Conservation (phyloP, 2,888 invertebrate species). For the Agrochola circellaris region DNA sequence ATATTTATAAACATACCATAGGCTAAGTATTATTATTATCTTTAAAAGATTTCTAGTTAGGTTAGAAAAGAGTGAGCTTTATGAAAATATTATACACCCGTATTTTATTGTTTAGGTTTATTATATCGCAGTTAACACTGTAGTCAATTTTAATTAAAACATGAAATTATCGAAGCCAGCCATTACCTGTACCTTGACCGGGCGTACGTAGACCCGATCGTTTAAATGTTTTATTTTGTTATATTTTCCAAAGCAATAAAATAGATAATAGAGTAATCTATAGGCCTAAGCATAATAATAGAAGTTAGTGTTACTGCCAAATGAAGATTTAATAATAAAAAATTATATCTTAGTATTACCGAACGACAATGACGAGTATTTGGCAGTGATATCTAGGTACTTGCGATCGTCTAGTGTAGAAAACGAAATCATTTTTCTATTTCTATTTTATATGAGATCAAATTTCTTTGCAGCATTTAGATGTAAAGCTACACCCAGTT, state of each 20-base stretch:
- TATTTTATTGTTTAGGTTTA: constrained; percentile 82
- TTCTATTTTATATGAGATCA: constrained; percentile 79
- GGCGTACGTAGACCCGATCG: constrained; percentile 72
- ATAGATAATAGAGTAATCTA: constrained; percentile 80
- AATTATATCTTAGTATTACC: constrained; percentile 76
- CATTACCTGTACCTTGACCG: constrained; percentile 85
- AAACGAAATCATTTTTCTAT: constrained; percentile 68
- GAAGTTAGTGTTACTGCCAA: constrained; percentile 85
- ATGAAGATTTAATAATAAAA: constrained; percentile 72
- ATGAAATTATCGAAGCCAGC: constrained; percentile 84
- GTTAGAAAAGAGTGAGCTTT: constrained; percentile 90
- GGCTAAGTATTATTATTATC: constrained; percentile 89
- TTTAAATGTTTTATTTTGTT: constrained; percentile 83
- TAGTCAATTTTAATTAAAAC: constrained; percentile 81
- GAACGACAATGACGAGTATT: constrained; percentile 75
- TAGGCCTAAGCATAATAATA: constrained; percentile 86
- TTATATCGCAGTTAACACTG: constrained; percentile 78
- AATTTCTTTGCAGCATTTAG: constrained; percentile 87
- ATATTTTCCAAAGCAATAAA: constrained; percentile 88
- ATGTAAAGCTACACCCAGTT: constrained; percentile 66
- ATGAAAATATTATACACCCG: constrained; percentile 83
- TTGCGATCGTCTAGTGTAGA: constrained; percentile 73
- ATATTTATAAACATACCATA: constrained; percentile 91
- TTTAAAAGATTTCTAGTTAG: constrained; percentile 89
- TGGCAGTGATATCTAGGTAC: constrained; percentile 82